Percentiles rank a stretch among this genome's conserved stretches.
Evolutionary conservation across 2,888 invertebrate genomes (phyloP).

Genomic region (Glyphotaelius pellucidus): DNA sequence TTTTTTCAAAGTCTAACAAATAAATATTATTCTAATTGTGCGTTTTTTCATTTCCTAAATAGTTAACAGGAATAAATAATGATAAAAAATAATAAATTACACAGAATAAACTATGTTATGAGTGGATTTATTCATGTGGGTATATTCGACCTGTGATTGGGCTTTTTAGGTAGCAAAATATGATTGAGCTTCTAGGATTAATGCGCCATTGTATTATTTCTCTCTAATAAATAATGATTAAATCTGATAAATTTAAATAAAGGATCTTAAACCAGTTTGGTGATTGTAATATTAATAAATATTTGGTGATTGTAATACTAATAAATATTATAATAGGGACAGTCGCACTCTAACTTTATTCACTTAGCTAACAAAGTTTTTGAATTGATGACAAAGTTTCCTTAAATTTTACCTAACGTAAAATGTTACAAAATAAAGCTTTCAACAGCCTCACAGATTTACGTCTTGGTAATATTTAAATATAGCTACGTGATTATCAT

Average conservation of each 20-base stretch:
- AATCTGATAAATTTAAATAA: not conserved
- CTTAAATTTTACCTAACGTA: not conserved
- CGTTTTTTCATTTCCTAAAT: too few relatives aligned
- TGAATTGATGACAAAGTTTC: slow-evolving; percentile 2
- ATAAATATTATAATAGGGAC: not conserved
- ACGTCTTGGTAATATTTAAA: slow-evolving; percentile 27
- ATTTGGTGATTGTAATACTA: not conserved
- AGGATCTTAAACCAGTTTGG: not conserved
- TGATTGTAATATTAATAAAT: not conserved
- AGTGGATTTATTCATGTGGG: too few relatives aligned
- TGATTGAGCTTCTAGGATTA: too few relatives aligned
- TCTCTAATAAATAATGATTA: not conserved
- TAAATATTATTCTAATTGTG: too few relatives aligned
- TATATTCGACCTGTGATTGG: too few relatives aligned
- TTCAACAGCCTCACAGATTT: not conserved
- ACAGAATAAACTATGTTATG: too few relatives aligned
- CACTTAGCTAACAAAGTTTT: not conserved
- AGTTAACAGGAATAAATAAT: too few relatives aligned
- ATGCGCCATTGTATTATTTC: not conserved
- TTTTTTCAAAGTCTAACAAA: too few relatives aligned
- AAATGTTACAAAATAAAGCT: slow-evolving; percentile 12
- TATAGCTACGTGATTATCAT: not conserved
- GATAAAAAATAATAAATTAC: too few relatives aligned
- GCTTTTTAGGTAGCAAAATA: too few relatives aligned
- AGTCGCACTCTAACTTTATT: not conserved